phyloP scores from a whole-genome alignment of 2,797 vertebrate species.

The Coranthus polyacanthus region DNA sequence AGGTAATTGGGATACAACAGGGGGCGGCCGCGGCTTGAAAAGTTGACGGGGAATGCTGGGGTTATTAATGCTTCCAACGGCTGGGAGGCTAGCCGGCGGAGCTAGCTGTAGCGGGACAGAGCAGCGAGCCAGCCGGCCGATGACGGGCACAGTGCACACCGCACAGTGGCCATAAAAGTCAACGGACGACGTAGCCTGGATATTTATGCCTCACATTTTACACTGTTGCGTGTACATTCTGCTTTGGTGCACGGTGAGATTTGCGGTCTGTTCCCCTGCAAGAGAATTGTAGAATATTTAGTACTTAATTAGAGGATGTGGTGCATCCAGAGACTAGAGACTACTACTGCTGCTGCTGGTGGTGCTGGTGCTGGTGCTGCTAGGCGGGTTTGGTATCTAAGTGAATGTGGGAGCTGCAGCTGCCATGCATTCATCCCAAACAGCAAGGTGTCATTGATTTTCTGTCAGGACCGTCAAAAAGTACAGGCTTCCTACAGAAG shows the following conservation, averaged over 20 bases:
- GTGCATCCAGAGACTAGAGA: conserved; percentile 24
- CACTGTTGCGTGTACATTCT: background rate
- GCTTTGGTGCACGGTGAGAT: too few relatives aligned
- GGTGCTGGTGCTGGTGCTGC: too few relatives aligned
- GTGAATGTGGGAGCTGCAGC: conserved; percentile 38
- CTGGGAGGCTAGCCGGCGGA: conserved; percentile 64
- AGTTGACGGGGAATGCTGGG: conserved; percentile 35
- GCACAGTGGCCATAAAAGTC: conserved; percentile 50
- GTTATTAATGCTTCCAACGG: conserved; percentile 49
- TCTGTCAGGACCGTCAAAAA: conserved; percentile 1
- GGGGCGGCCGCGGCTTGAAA: conserved; percentile 14
- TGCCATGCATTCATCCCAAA: conserved; percentile 37
- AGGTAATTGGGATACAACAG: background rate
- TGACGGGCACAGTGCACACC: conserved; percentile 40
- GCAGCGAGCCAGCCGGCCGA: conserved; percentile 50
- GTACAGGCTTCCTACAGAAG: background rate
- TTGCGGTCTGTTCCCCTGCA: background rate
- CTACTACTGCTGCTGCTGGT: conserved; percentile 21
- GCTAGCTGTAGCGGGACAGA: conserved; percentile 79
- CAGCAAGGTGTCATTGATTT: conserved; percentile 43
- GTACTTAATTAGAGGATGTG: conserved; percentile 18
- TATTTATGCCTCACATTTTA: background rate
- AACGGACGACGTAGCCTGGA: background rate
- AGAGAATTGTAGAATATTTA: too few relatives aligned
- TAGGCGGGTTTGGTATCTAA: background rate